phyloP scores from a whole-genome alignment of 2,113 vertebrate genomes.

The Anser brachyrhynchus region DNA sequence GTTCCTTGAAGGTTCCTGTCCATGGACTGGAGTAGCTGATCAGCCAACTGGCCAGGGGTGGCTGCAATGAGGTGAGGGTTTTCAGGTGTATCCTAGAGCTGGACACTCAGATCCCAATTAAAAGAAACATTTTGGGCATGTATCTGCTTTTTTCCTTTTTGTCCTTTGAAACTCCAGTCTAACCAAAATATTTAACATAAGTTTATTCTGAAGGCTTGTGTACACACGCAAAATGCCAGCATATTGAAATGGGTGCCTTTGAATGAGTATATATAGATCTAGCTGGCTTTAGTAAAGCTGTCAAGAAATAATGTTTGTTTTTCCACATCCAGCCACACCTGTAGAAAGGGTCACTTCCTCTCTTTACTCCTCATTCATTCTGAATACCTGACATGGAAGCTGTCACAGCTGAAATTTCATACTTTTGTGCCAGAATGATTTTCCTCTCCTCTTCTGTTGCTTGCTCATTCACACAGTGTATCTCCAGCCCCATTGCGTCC shows the following conservation, averaged over 20 bases:
- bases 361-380: not conserved
- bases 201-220: not conserved
- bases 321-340: not conserved
- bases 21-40: not conserved
- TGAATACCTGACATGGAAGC: not conserved
- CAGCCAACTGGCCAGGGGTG: not conserved
- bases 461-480: not conserved
- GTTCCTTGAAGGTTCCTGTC: not conserved
- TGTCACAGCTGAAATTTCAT: not conserved
- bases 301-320: not conserved
- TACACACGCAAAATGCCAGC: not conserved
- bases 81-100: not conserved
- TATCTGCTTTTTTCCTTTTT: not conserved
- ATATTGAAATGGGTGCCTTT: not conserved
- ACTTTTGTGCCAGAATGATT: not conserved
- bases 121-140: not conserved
- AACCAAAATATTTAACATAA: not conserved
- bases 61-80: not conserved
- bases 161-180: not conserved
- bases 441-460: not conserved
- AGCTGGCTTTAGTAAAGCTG: not conserved
- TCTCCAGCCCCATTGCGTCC: not conserved
- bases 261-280: not conserved
- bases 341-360: not conserved
- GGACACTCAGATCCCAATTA: not conserved